Base-by-base conservation (phyloP, 2,113 vertebrate genomes). In the Hippopotamus amphibius region DNA sequence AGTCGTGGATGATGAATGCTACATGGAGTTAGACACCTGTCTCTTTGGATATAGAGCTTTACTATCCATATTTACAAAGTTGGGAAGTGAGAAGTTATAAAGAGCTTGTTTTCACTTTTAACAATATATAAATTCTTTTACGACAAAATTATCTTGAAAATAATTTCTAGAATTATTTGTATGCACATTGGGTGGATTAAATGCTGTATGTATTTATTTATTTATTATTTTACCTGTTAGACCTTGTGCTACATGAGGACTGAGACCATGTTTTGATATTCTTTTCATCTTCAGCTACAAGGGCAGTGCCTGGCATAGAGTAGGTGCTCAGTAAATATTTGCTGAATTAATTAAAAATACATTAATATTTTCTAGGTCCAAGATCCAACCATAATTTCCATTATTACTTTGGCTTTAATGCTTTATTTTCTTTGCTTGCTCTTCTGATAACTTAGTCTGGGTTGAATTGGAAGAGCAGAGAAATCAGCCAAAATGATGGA, bases 311-410 rank as follows among this genome's bases (percentile, higher is more conserved):
- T 50, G 21, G 2, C 6, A 41, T 57, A 19, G 28, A 71, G 13
- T 26, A 37, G 17, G 48, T 77, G 3, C 21, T 86, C 41, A 12
- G 0, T 59, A 66, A 72, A 92, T 72, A 10, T 33, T 71, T 71
- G 0, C 28, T 57, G 65, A 96, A n/a, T 97, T 66, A 90, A 37
- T 69, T 37, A 69, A 90, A 6, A 93, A 57, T 94, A 80, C 76
- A 50, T 50, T 5, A 88, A 17, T 88, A 57, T 17, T 57, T 16
- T 86, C 22, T 55, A 21, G 0, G 16, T 69, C 28, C 26, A 85
- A 48, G 9, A 13, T 72, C 41, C 28, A 81, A 46, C 22, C 19
- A 33, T 3, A 68, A 46, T 87, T 53, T 79, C 12, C 19, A 37
- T n/a, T 69, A 61, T 48, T 37, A 8, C 14, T 1, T 43, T 61